Base-by-base conservation (phyloP, 2,888 invertebrate genomes). In the Epistrophe grossulariae region DNA sequence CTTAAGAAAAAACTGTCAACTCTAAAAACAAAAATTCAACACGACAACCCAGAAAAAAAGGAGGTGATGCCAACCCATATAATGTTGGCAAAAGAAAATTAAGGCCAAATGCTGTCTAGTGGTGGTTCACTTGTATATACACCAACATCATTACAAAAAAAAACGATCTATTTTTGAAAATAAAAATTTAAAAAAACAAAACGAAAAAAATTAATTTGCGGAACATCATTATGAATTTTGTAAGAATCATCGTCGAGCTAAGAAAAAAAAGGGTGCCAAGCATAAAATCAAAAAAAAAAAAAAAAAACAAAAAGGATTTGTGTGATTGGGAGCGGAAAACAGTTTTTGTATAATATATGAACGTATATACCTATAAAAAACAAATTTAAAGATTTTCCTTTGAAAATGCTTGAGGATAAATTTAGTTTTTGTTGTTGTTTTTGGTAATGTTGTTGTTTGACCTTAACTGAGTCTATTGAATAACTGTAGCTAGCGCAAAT, bases 201-300 rank as follows among this genome's bases (percentile, higher is more conserved):
- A 62, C 19, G 68, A 68, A 59, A 71, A 82, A 78, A 38, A 40
- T 24, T 55, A 70, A 66, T 66, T 66, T 66, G 31, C 13, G 50
- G 73, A 85, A 85, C 78, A 85, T 85, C 74, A 78, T 85, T 85
- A 85, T 85, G 82, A 81, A 70, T 70, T 85, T 78, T 78, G 81
- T 78, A 74, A 70, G 78, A 78, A 62, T 81, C 68, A 19, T 68
- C 70, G 28, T 24, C 17, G 45, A 9, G 45, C 40, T 38, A 15
- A 40, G 31, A 48, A 59, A 59, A 50, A 55, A 81, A 85, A 78
- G 81, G 82, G 82, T 85, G 74, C 78, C 78, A 74, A 38, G 73
- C 50, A 60, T 70, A 73, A 45, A 70, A 78, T 43, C 70, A 68
- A 50, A 31, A 31, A 6, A 6, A 31, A 31, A 31, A 35, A 78